Percentiles rank a stretch among this genome's conserved stretches.
These are phyloP conservation scores for Gobio gobio DNA, from an alignment of 2,113 vertebrate genomes.

Conservation along the genomic window DNA sequence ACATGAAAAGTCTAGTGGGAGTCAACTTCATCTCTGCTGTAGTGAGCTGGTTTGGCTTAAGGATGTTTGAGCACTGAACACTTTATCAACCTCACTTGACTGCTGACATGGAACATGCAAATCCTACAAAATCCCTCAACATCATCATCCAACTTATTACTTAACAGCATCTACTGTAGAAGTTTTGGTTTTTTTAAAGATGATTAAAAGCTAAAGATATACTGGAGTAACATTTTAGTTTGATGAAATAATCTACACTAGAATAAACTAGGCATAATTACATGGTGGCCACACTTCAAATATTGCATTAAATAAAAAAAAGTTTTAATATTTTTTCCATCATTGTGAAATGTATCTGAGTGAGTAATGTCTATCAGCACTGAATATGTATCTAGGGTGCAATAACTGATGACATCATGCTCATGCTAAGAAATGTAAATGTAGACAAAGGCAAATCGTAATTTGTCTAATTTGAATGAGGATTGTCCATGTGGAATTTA, in stretches of 20 bases:
- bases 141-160: no score
- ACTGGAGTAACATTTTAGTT: no score
- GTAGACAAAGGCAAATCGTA: background rate
- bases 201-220: no score
- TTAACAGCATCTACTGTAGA: no score
- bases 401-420: background rate
- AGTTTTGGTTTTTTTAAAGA: no score
- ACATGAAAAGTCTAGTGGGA: background rate
- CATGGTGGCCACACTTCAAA: no score
- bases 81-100: background rate
- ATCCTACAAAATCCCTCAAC: no score
- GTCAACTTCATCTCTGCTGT: background rate
- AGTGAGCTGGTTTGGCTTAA: background rate
- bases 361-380: background rate
- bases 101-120: background rate
- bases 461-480: background rate
- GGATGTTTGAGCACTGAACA: background rate
- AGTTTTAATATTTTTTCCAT: no score
- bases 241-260: no score
- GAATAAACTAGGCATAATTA: no score
- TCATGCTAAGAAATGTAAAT: background rate
- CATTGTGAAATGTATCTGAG: background rate
- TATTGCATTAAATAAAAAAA: no score
- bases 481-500: background rate
- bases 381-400: background rate